phyloP scores from a whole-genome alignment of 2,888 invertebrate genomes.

The Venustoraphidia nigricollis region DNA sequence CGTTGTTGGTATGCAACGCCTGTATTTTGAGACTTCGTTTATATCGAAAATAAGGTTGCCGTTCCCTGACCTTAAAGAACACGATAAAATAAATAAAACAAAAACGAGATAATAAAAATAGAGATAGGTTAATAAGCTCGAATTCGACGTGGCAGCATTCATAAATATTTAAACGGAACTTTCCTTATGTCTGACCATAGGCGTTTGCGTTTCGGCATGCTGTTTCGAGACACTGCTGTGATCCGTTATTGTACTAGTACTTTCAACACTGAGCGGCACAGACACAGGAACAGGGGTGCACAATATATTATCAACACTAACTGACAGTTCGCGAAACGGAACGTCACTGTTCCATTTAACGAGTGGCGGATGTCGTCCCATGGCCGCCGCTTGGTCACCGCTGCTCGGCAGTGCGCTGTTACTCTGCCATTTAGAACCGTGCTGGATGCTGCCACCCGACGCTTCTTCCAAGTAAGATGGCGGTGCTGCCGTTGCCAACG shows the following conservation, averaged over 20 bases:
- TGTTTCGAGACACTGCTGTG: not conserved
- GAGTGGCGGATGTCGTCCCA: not conserved
- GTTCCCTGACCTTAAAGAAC: too few species aligned
- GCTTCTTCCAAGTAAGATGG: not conserved
- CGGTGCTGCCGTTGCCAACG: conserved; percentile 1
- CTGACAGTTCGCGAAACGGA: conserved; percentile 1
- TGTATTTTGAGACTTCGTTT: too few species aligned
- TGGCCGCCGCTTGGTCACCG: not conserved
- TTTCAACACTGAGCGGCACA: not conserved
- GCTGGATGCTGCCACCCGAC: not conserved
- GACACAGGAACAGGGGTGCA: not conserved
- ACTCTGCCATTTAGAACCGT: not conserved
- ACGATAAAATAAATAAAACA: too few species aligned
- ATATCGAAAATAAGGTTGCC: too few species aligned
- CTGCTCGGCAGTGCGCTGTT: conserved; percentile 1
- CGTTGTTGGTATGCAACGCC: too few species aligned
- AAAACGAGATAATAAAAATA: too few species aligned
- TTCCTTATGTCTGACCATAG: conserved; percentile 4
- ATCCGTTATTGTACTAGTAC: not conserved
- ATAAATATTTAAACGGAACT: conserved; percentile 1
- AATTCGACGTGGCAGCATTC: too few species aligned
- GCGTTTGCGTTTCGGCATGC: conserved; percentile 4
- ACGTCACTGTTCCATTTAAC: conserved; percentile 2
- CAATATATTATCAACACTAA: conserved; percentile 1
- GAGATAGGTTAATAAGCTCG: too few species aligned